Conservation (phyloP, 2,888 invertebrate species). For the Cryptosula pallasiana region DNA sequence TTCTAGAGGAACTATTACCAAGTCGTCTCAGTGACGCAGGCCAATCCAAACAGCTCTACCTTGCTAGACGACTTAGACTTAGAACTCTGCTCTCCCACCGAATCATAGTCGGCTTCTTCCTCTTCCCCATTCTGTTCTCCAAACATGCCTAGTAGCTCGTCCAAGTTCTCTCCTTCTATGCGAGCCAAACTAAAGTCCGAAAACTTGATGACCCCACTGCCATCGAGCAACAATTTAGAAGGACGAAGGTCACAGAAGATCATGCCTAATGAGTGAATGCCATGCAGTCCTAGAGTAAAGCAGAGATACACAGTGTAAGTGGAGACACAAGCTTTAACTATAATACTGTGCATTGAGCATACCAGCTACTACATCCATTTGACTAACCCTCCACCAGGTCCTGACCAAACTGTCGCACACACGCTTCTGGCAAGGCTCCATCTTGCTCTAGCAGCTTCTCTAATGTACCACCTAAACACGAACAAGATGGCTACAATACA, state of each 20-base stretch:
- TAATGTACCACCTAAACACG: conserved; percentile 44
- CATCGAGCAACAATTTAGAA: conserved; percentile 51
- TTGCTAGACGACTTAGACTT: conserved; percentile 1
- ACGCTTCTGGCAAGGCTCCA: conserved; percentile 48
- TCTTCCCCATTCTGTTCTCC: conserved; percentile 30
- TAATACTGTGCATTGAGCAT: too few relatives aligned
- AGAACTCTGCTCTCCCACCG: conserved; percentile 4
- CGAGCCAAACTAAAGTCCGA: conserved; percentile 52
- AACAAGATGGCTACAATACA: too few relatives aligned
- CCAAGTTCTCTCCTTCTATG: conserved; percentile 51
- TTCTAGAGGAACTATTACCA: too few relatives aligned
- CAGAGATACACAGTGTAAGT: too few relatives aligned
- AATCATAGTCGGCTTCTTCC: conserved; percentile 22
- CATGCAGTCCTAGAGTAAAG: conserved; percentile 50
- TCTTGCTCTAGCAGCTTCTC: conserved; percentile 49
- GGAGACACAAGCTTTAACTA: too few relatives aligned
- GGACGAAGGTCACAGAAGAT: conserved; percentile 52
- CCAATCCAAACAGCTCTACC: too few relatives aligned
- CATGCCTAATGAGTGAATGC: conserved; percentile 51
- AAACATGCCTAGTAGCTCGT: conserved; percentile 49
- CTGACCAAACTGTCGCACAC: conserved; percentile 36
- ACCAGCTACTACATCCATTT: too few relatives aligned
- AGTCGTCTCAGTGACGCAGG: too few relatives aligned
- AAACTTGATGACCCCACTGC: conserved; percentile 49
- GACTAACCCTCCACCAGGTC: conserved; percentile 19